These are phyloP conservation scores for Hypercompe scribonia DNA, from an alignment of 2,888 invertebrate species.

Conservation along the genomic window DNA sequence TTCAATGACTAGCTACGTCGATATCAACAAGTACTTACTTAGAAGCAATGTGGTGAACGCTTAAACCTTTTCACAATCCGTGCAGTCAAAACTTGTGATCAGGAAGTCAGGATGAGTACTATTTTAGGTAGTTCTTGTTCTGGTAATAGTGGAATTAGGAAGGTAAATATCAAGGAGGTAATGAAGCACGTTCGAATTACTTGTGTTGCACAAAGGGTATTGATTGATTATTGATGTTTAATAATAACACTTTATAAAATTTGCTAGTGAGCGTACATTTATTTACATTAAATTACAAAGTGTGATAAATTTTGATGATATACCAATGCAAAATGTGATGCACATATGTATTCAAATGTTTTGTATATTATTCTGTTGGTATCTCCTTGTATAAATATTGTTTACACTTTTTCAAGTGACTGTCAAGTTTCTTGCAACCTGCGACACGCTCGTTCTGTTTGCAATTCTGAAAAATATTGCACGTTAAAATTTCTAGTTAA, in stretches of 20 bases:
- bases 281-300: slow-evolving; percentile 7
- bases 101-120: no score
- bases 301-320: neutral
- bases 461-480: slow-evolving; percentile 67
- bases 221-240: neutral
- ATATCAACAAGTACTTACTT: no score
- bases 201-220: neutral
- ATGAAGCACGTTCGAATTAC: no score
- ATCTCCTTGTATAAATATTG: slow-evolving; percentile 12
- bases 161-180: no score
- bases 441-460: slow-evolving; percentile 63
- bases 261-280: neutral
- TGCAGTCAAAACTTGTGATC: no score
- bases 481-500: neutral
- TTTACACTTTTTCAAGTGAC: slow-evolving; percentile 63
- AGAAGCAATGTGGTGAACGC: no score
- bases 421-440: slow-evolving; percentile 61
- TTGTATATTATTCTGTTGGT: neutral
- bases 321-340: neutral
- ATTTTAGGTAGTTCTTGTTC: no score
- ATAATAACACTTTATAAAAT: neutral
- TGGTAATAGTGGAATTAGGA: no score
- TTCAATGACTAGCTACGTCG: no score
- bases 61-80: no score
- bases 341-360: neutral